phyloP scores from a whole-genome alignment of 2,797 vertebrate genomes.

The Enteromius mattozi region DNA sequence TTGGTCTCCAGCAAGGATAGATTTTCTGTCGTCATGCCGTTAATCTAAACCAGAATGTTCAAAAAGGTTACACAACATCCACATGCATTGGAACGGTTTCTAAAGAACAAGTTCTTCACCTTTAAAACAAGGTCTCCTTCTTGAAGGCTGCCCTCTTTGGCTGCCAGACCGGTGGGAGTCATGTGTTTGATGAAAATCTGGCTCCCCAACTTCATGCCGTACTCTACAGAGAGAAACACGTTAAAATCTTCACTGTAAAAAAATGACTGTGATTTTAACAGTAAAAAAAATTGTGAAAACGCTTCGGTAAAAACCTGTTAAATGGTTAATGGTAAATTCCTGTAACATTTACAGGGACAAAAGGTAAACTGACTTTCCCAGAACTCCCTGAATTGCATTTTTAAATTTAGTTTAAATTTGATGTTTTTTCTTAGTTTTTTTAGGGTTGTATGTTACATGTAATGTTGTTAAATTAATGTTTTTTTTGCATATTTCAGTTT shows the following conservation, averaged over 20 bases:
- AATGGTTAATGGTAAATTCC: too few species aligned
- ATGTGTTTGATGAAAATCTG: constrained; percentile 99
- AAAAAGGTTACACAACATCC: background rate
- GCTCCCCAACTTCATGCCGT: constrained; percentile 94
- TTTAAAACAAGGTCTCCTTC: constrained; percentile 96
- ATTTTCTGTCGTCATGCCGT: constrained; percentile 91
- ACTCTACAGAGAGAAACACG: constrained; percentile 79
- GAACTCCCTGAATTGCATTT: too few species aligned
- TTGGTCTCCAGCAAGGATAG: constrained; percentile 93
- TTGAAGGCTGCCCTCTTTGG: constrained; percentile 84
- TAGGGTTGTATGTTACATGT: too few species aligned
- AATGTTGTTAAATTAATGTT: too few species aligned
- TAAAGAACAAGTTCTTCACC: constrained; percentile 71
- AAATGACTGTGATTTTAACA: too few species aligned
- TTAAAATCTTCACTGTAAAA: background rate
- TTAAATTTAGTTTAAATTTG: too few species aligned
- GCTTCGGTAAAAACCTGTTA: too few species aligned
- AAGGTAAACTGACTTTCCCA: too few species aligned
- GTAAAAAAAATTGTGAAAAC: too few species aligned
- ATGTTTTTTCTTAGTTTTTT: too few species aligned
- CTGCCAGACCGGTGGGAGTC: constrained; percentile 87
- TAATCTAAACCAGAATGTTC: constrained; percentile 82
- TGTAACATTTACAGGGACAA: too few species aligned
- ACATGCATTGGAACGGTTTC: background rate
- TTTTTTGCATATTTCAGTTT: too few species aligned